Conservation (phyloP, 2,888 invertebrate genomes). For the Drosophila prolongata region DNA sequence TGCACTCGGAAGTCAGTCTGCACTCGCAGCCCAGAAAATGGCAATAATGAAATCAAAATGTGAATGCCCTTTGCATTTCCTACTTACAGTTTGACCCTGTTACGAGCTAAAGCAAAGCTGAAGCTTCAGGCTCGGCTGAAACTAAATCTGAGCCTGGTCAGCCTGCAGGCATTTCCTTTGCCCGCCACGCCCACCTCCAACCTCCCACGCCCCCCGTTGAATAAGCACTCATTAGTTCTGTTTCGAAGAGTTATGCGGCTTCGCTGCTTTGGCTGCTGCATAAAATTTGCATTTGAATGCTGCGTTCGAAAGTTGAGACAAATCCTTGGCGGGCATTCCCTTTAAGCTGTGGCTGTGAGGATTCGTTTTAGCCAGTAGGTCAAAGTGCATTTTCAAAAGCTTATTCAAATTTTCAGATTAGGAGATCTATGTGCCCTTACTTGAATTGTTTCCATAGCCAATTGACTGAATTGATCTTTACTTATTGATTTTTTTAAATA, state of each 20-base stretch:
- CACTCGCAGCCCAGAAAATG: conserved; percentile 46
- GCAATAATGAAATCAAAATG: conserved; percentile 78
- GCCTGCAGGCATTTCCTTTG: conserved; percentile 14
- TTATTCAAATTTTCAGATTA: conserved; percentile 2
- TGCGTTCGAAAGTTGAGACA: conserved; percentile 21
- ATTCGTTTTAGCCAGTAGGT: conserved; percentile 7
- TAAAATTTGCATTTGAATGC: conserved; percentile 39
- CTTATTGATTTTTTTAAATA: too few species aligned
- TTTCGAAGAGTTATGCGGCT: conserved; percentile 53
- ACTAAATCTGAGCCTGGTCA: conserved; percentile 19
- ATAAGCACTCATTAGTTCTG: conserved; percentile 68
- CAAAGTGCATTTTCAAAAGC: not conserved
- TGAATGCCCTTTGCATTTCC: conserved; percentile 81
- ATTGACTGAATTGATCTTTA: too few species aligned
- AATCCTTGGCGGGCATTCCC: conserved; percentile 5
- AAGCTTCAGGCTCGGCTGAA: not conserved
- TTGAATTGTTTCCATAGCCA: too few species aligned
- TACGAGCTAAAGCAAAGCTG: conserved; percentile 22
- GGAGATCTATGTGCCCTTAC: too few species aligned
- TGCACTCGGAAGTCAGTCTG: conserved; percentile 80
- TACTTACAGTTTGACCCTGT: conserved; percentile 76
- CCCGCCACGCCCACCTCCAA: conserved; percentile 1
- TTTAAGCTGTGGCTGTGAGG: conserved; percentile 6
- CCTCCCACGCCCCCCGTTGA: conserved; percentile 33
- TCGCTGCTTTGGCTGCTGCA: conserved; percentile 25